phyloP scores from a whole-genome alignment of 2,113 vertebrate species.

The Limnothrissa miodon region DNA sequence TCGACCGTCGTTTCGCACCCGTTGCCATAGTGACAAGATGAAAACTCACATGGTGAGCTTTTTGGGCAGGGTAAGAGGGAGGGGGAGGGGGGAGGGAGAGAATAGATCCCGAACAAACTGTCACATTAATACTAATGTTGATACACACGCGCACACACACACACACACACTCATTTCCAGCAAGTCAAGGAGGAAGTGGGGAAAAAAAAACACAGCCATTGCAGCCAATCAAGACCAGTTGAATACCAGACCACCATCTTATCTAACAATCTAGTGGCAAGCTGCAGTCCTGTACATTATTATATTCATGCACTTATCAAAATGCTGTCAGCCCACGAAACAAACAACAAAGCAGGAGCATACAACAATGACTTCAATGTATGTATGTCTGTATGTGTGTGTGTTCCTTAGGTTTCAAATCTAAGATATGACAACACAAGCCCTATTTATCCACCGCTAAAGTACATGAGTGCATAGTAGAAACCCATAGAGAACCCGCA shows the following conservation, averaged over 20 bases:
- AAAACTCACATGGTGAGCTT: constrained; percentile 70
- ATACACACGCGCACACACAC: constrained; percentile 35
- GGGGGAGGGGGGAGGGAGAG: constrained; percentile 59
- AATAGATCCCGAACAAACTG: constrained; percentile 65
- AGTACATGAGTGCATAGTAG: not conserved
- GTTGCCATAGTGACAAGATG: constrained; percentile 74
- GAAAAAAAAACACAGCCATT: not conserved
- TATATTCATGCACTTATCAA: not conserved
- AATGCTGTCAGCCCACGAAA: not conserved
- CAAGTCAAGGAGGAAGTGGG: too few species aligned
- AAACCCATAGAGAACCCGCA: not conserved
- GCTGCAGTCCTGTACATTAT: not conserved
- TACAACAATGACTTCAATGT: too few species aligned
- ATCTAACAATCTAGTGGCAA: not conserved
- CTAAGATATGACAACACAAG: too few species aligned
- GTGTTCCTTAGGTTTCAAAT: constrained; percentile 31
- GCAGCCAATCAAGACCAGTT: not conserved
- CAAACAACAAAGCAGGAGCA: not conserved
- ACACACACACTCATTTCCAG: constrained; percentile 32
- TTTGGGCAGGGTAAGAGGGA: constrained; percentile 63
- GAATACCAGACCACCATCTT: not conserved
- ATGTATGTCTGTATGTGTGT: too few species aligned
- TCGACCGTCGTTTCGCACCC: constrained; percentile 62
- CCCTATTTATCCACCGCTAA: not conserved
- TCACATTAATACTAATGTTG: constrained; percentile 29